Evolutionary conservation across 2,888 invertebrate species (phyloP), one percentile per base, ranked within the genome.

Genomic region (Andrena minutula): DNA sequence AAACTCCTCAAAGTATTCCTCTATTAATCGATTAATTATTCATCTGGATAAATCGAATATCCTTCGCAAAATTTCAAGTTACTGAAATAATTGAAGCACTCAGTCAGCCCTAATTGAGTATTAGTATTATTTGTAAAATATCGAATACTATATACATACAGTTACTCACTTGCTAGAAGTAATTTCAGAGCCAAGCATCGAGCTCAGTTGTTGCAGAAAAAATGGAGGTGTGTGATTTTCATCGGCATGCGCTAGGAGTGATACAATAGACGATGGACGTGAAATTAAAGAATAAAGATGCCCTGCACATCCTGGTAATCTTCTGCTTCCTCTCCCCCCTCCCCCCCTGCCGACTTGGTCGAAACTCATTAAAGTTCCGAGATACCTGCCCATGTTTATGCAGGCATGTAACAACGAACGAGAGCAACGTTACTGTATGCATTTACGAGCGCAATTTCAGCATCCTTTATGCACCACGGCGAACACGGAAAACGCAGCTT

Each of bases 331-430:
- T 41, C 28, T 6, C 28, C 20, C 53, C 12, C 65, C 53, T 10
- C 65, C 26, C 26, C 1, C 26, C 26, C 26, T 30, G 61, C 8
- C 47, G 58, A 63, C 28, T 16, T 53, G 26, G 30, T 63, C 76
- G 68, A 75, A 75, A 81, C 77, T 84, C 84, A 75, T 84, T 84
- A 84, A 75, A 81, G 68, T 75, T 61, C 74, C 84, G 51, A 75
- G 81, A 81, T 84, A 81, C 58, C 77, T 69, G 73, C 6, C 64
- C 81, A 51, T 82, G 77, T 84, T 84, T 84, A 84, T 84, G 84
- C 79, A 79, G 82, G 71, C 82, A 74, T 64, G 82, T 75, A 84
- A 84, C 82, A 72, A 84, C 71, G 78, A 82, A 84, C 81, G 71
- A 82, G 79, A 82, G 82, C 82, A 82, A 79, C 74, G 76, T 72